phyloP scores from a whole-genome alignment of 2,888 invertebrate genomes.

The Drosophila histrio region DNA sequence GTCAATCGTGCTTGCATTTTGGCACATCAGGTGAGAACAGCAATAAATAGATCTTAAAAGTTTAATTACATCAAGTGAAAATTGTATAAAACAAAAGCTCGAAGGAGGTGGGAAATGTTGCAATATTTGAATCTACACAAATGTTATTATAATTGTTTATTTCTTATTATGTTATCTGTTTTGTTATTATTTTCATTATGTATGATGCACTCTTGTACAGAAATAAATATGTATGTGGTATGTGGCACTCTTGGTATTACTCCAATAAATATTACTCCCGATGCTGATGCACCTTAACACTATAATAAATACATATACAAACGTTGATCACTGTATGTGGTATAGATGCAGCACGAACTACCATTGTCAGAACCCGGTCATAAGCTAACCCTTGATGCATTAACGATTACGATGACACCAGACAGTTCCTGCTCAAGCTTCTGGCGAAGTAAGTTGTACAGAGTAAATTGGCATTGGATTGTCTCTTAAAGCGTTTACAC shows the following conservation, averaged over 20 bases:
- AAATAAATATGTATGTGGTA: conserved; percentile 64
- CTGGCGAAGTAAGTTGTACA: conserved; percentile 91
- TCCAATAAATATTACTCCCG: conserved; percentile 38
- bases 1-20: conserved; percentile 96
- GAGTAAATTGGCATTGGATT: conserved; percentile 24
- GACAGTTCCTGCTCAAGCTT: conserved; percentile 90
- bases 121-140: conserved; percentile 8
- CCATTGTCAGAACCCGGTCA: background rate
- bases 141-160: conserved; percentile 6
- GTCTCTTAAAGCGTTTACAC: conserved; percentile 14
- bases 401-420: conserved; percentile 91
- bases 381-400: conserved; percentile 92
- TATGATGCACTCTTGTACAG: conserved; percentile 78
- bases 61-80: background rate
- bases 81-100: conserved; percentile 26
- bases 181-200: conserved; percentile 55
- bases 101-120: conserved; percentile 12
- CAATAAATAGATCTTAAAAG: background rate
- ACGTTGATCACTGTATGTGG: conserved; percentile 89
- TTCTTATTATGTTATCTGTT: conserved; percentile 51
- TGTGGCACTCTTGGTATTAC: conserved; percentile 69
- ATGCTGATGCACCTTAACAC: conserved; percentile 50
- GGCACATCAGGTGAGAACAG: conserved; percentile 92
- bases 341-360: conserved; percentile 3
- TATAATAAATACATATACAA: conserved; percentile 23